Base-by-base conservation (phyloP, 2,113 vertebrate species). In the Pandion haliaetus region DNA sequence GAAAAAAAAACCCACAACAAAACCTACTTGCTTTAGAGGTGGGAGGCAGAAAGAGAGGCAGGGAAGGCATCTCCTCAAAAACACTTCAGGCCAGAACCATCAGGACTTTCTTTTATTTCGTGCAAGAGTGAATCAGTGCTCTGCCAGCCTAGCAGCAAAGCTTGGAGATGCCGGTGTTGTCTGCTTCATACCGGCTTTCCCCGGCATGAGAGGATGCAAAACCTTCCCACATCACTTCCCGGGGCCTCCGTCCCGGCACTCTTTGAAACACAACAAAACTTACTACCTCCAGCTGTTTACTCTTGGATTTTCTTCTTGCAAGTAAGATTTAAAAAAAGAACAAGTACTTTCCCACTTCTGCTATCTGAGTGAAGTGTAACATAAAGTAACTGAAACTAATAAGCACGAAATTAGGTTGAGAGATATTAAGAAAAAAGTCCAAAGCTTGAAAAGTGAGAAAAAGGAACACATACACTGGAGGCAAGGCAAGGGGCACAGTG, bases 1-100 rank as follows among this genome's bases (percentile, higher is more conserved):
- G 84, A 20, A 88, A 80, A 95, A 94, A 73, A 57, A 32, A 7
- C 9, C 20, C 82, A 86, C 49, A 92, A 76, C 65, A 93, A 91
- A 86, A 93, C 62, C 54, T 79, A 89, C 55, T 87, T 95, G 71
- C 62, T 95, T 77, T 90, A 65, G 84, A 93, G 84, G 89, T 94
- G 73, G 91, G 87, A 44, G 58, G 70, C 42, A 59, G n/a, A 82
- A 87, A 91, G 78, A 89, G 28, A 70, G 89, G 44, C 0, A 20
- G 66, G 78, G 59, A 95, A 87, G 42, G 73, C 82, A 77, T 63
- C 95, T 81, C 81, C 74, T 83, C 76, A 94, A 38, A 81, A 96
- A 61, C 88, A 92, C 40, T 91, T 50, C 49, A 88, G 93, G 73
- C 66, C 87, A 91, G 71, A 94, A 90, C 26, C 71, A 90, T 79